These are phyloP conservation scores for Dysdera silvatica DNA, from an alignment of 1,140 invertebrate species.

Conservation along the genomic window DNA sequence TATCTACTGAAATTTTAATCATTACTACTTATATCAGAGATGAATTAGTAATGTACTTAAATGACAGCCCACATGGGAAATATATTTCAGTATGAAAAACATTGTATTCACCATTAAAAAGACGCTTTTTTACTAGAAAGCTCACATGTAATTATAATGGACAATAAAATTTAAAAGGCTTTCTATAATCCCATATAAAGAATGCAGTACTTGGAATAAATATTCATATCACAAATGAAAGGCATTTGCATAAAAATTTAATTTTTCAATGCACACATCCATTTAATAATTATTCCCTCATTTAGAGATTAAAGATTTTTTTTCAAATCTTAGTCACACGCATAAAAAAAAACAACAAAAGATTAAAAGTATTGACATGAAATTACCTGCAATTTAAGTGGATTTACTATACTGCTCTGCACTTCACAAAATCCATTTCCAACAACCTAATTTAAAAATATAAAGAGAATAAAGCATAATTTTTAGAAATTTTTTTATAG, in stretches of 20 bases:
- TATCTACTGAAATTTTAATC: too few species aligned
- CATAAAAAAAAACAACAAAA: not conserved
- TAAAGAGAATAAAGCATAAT: not conserved
- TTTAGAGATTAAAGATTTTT: not conserved
- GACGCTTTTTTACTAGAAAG: too few species aligned
- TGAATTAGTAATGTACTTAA: too few species aligned
- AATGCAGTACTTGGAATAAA: too few species aligned
- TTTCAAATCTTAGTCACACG: not conserved
- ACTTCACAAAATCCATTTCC: slow-evolving; percentile 41
- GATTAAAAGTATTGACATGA: slow-evolving; percentile 40
- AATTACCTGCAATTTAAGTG: slow-evolving; percentile 54
- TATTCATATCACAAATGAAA: not conserved
- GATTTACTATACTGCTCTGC: slow-evolving; percentile 56
- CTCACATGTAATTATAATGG: too few species aligned
- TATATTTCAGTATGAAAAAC: too few species aligned
- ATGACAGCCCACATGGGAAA: too few species aligned
- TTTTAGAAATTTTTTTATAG: not conserved
- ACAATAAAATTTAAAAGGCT: too few species aligned
- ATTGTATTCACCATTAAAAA: too few species aligned
- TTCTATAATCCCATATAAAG: too few species aligned
- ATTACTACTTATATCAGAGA: too few species aligned
- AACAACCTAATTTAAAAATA: slow-evolving; percentile 8
- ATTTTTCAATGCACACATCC: not conserved
- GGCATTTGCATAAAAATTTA: not conserved
- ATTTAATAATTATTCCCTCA: not conserved